Conservation (phyloP, 2,113 vertebrate species). For the Poeciliopsis occidentalis region DNA sequence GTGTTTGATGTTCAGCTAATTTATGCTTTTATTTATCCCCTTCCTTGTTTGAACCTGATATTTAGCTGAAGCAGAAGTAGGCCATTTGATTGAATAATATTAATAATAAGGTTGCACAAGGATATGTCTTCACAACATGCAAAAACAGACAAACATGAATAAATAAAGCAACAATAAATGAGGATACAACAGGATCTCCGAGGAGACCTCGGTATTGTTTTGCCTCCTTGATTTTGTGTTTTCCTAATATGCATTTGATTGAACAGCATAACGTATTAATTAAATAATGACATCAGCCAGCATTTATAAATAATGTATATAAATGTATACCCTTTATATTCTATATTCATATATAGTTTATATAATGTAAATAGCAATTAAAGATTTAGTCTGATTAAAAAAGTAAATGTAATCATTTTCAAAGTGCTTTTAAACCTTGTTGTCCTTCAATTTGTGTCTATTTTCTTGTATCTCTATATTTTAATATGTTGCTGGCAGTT, state of each 20-base stretch:
- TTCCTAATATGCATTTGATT: slow-evolving; percentile 66
- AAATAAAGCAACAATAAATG: slow-evolving; percentile 24
- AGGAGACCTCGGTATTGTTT: slow-evolving; percentile 40
- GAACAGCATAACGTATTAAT: slow-evolving; percentile 68
- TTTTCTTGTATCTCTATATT: slow-evolving; percentile 82
- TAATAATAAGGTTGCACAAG: slow-evolving; percentile 6
- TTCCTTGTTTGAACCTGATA: slow-evolving; percentile 9
- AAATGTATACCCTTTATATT: slow-evolving; percentile 85
- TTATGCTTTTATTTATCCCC: slow-evolving; percentile 30
- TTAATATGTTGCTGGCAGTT: slow-evolving; percentile 81
- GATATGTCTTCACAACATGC: slow-evolving; percentile 28
- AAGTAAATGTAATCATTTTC: slow-evolving; percentile 80
- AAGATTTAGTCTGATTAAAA: slow-evolving; percentile 78
- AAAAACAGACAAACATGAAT: not conserved
- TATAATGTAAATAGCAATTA: slow-evolving; percentile 82
- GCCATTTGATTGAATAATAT: slow-evolving; percentile 6
- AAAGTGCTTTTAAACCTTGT: slow-evolving; percentile 80
- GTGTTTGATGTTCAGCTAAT: slow-evolving; percentile 21
- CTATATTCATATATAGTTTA: slow-evolving; percentile 82
- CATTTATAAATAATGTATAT: slow-evolving; percentile 85
- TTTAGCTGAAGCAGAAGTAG: slow-evolving; percentile 12
- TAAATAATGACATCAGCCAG: slow-evolving; percentile 75
- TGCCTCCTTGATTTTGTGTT: slow-evolving; percentile 60
- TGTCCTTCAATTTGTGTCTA: slow-evolving; percentile 77
- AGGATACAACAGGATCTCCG: slow-evolving; percentile 52